Evolutionary conservation across 2,888 invertebrate genomes (phyloP).

Genomic region (Lymantria monacha): DNA sequence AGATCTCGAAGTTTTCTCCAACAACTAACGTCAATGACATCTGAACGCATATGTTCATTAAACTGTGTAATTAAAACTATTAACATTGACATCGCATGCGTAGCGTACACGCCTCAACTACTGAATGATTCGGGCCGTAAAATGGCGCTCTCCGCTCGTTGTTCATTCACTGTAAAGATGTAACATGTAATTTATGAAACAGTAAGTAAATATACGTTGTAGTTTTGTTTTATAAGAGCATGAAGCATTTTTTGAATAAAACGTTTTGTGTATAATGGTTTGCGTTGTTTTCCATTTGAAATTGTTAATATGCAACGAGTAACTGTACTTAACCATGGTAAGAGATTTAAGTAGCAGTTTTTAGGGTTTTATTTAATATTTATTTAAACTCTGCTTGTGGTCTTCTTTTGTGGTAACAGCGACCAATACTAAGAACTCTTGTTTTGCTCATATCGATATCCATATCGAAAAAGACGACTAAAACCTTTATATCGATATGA

Average conservation of each 20-base stretch:
- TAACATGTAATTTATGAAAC: conserved; percentile 33
- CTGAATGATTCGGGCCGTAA: conserved; percentile 35
- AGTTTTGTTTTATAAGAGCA: conserved; percentile 19
- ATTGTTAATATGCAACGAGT: not conserved
- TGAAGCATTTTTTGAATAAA: not conserved
- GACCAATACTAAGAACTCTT: too few relatives aligned
- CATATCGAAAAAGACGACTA: too few relatives aligned
- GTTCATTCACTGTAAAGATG: conserved; percentile 30
- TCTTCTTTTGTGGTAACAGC: too few relatives aligned
- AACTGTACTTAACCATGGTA: too few relatives aligned
- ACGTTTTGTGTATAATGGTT: too few relatives aligned
- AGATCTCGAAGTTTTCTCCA: conserved; percentile 15
- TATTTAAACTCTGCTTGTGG: too few relatives aligned
- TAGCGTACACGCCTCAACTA: conserved; percentile 12
- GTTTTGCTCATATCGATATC: too few relatives aligned
- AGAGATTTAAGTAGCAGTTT: too few relatives aligned
- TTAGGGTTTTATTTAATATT: too few relatives aligned
- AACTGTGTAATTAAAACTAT: conserved; percentile 53
- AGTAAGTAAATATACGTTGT: conserved; percentile 28
- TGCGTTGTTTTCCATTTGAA: not conserved
- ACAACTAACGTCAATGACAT: conserved; percentile 25
- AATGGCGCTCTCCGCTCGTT: conserved; percentile 28
- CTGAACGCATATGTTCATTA: conserved; percentile 41
- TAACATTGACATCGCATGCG: conserved; percentile 39
- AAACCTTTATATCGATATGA: too few relatives aligned